These are phyloP conservation scores for Drosophila kuntzei DNA, from an alignment of 2,888 invertebrate genomes.

Conservation along the genomic window DNA sequence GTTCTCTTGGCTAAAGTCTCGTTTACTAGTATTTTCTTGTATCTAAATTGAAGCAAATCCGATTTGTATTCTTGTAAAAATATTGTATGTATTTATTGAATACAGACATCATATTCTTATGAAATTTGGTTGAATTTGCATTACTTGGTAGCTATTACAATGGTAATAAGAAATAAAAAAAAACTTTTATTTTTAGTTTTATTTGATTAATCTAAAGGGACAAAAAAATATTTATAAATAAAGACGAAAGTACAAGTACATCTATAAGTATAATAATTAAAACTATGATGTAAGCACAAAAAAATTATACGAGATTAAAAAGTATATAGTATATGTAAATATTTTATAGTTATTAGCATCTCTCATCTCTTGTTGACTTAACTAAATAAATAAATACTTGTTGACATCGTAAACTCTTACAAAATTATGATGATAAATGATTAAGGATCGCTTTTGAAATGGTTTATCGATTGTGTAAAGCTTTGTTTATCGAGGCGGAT, in stretches of 20 bases:
- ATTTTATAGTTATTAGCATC: slow-evolving; percentile 54
- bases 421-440: neutral
- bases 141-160: slow-evolving; percentile 45
- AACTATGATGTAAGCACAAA: slow-evolving; percentile 16
- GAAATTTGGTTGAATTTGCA: slow-evolving; percentile 55
- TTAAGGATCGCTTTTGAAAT: slow-evolving; percentile 12
- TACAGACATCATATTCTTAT: slow-evolving; percentile 45
- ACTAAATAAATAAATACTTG: slow-evolving; percentile 51
- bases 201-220: slow-evolving; percentile 19
- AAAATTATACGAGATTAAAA: slow-evolving; percentile 7
- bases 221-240: slow-evolving; percentile 5
- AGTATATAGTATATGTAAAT: slow-evolving; percentile 9
- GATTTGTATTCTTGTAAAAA: slow-evolving; percentile 61
- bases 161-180: slow-evolving; percentile 29
- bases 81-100: slow-evolving; percentile 62
- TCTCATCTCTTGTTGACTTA: slow-evolving; percentile 35
- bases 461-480: slow-evolving; percentile 31
- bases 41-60: neutral
- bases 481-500: slow-evolving; percentile 35
- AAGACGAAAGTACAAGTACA: slow-evolving; percentile 10
- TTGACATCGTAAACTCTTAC: slow-evolving; percentile 3
- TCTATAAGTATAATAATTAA: slow-evolving; percentile 9
- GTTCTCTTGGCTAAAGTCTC: neutral
- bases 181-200: slow-evolving; percentile 5
- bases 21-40: neutral